Evolutionary conservation across 2,113 vertebrate genomes (phyloP), one percentile per base, ranked within the genome.

Genomic region (Centropus unirufus): DNA sequence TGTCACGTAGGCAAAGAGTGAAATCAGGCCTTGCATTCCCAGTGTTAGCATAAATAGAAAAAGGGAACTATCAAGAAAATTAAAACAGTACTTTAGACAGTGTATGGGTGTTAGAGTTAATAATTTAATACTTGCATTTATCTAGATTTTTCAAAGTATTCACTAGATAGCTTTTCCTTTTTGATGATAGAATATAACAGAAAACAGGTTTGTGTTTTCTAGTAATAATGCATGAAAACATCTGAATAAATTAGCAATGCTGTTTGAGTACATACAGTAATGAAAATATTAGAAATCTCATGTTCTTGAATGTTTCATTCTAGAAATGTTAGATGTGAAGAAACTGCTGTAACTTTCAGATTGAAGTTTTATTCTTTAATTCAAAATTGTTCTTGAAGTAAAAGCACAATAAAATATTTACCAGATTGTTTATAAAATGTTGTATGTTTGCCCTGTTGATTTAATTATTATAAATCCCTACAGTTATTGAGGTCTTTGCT

Each of bases 171-270:
- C 36, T 90, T 40, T 92, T 52, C 52, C 82, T 83, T 86, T 72
- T 58, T 91, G 54, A 55, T 92, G 36, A 12, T 29, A 89, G 67
- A 44, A 63, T 89, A 9, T 49, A 89, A 54, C 47, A 87, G 92
- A 89, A 74, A 90, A 77, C 87, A 93, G 93, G 95, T 92, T 72
- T 69, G 51, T 92, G 66, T 93, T 95, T 93, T 93, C 46, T 76
- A 84, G 77, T 90, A 95, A 92, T 95, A 87, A 90, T 95, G 90
- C 93, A 78, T 95, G 77, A 95, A 82, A 89, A 29, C 62, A 61
- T 86, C 88, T 74, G 81, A 90, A 91, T 94, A 95, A 85, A 89
- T 89, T 62, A 93, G 57, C 70, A 42, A 46, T 91, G 74, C 58
- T 90, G 62, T 88, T 79, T 91, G 89, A 90, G 67, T 90, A 68